These are phyloP conservation scores for Tethea ocularis DNA, from an alignment of 2,888 invertebrate genomes.

Conservation along the genomic window DNA sequence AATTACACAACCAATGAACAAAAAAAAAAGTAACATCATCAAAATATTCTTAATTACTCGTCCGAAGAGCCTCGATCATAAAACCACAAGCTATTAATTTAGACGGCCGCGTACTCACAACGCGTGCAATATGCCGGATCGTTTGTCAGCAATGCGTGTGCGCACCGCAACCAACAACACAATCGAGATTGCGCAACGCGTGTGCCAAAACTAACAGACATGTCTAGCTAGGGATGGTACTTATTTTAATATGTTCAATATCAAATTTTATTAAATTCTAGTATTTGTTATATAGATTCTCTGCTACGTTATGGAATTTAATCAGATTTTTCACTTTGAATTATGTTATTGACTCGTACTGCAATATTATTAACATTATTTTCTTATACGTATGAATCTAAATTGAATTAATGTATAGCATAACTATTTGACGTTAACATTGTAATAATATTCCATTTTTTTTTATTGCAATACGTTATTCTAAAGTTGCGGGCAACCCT, in stretches of 20 bases:
- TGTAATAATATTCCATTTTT: too few species aligned
- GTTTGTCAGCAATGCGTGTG: conserved; percentile 38
- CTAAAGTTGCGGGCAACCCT: conserved; percentile 37
- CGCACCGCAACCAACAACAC: conserved; percentile 17
- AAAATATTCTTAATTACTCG: background rate
- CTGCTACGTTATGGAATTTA: too few species aligned
- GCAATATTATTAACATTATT: too few species aligned
- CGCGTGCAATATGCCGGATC: conserved; percentile 36
- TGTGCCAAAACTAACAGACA: conserved; percentile 22
- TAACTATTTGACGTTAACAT: too few species aligned
- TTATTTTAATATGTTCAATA: background rate
- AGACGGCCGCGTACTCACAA: conserved; percentile 14
- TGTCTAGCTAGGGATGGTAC: conserved; percentile 1
- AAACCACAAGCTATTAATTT: conserved; percentile 27
- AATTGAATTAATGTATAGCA: too few species aligned
- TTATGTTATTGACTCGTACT: too few species aligned
- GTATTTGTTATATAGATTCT: too few species aligned
- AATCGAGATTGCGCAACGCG: conserved; percentile 21
- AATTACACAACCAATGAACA: background rate
- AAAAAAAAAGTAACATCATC: background rate
- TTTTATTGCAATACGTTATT: background rate
- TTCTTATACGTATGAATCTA: too few species aligned
- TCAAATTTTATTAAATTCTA: background rate
- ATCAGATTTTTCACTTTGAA: too few species aligned
- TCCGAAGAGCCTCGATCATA: conserved; percentile 24